Conservation (phyloP, 1,140 invertebrate species). For the Charaxes varanes region DNA sequence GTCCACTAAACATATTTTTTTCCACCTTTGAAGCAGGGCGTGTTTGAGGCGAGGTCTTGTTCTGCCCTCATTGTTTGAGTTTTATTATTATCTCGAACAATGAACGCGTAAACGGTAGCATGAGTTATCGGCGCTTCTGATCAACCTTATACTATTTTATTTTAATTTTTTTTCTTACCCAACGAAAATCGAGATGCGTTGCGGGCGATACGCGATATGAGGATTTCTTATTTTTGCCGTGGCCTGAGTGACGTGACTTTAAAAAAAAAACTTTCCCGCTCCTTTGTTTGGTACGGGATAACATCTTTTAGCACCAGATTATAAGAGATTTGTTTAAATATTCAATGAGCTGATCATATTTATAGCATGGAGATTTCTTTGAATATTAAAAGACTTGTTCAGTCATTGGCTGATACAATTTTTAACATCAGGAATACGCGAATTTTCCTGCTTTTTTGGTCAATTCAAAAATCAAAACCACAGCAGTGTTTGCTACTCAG, state of each 20-base stretch:
- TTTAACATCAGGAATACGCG: too few species aligned
- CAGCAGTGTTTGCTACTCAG: too few species aligned
- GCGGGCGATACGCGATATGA: conserved; percentile 45
- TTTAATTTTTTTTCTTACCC: conserved; percentile 51
- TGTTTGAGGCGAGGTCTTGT: conserved; percentile 49
- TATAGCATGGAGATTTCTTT: too few species aligned
- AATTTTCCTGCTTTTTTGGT: too few species aligned
- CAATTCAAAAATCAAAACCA: too few species aligned
- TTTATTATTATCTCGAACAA: conserved; percentile 62
- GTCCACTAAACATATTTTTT: conserved; percentile 51
- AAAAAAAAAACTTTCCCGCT: background rate
- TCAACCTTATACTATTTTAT: conserved; percentile 59
- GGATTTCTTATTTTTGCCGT: conserved; percentile 12
- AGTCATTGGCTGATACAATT: too few species aligned
- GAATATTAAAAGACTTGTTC: too few species aligned
- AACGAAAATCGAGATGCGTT: conserved; percentile 46
- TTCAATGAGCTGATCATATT: too few species aligned
- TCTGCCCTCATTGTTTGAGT: conserved; percentile 56
- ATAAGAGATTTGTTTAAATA: too few species aligned
- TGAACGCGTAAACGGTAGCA: conserved; percentile 67
- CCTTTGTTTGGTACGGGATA: conserved; percentile 9
- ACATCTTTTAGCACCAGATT: conserved; percentile 3
- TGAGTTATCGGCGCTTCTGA: conserved; percentile 61
- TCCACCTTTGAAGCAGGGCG: conserved; percentile 43
- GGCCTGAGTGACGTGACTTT: conserved; percentile 22